Conservation (phyloP, 1,140 invertebrate genomes). For the Neuroterus valhalla region DNA sequence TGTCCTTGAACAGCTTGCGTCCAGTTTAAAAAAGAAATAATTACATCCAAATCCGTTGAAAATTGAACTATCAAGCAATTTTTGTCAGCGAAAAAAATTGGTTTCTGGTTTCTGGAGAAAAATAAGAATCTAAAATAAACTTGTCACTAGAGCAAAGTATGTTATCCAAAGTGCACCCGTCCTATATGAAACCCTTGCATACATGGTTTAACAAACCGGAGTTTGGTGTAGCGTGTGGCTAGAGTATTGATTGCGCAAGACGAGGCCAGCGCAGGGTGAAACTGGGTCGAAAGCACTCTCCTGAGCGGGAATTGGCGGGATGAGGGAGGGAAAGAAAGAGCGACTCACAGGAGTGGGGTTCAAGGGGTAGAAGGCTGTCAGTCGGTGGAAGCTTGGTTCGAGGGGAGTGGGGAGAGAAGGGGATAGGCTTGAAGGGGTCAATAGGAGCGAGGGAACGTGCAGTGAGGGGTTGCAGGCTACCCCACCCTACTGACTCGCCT, state of each 20-base stretch:
- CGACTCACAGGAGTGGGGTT: constrained; percentile 7
- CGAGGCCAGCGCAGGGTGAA: constrained; percentile 66
- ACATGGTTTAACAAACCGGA: background rate
- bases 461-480: constrained; percentile 28
- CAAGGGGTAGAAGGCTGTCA: background rate
- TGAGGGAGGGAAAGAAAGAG: constrained; percentile 7
- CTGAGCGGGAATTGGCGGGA: constrained; percentile 46
- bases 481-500: constrained; percentile 43
- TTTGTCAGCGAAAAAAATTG: too few relatives aligned
- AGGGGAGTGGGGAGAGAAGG: constrained; percentile 45
- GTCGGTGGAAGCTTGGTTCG: background rate
- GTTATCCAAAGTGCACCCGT: constrained; percentile 10
- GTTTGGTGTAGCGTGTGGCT: constrained; percentile 31
- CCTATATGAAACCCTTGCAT: background rate
- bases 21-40: too few relatives aligned
- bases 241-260: constrained; percentile 69
- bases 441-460: constrained; percentile 17
- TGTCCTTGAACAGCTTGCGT: too few relatives aligned
- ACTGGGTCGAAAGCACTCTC: constrained; percentile 71
- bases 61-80: too few relatives aligned
- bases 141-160: too few relatives aligned
- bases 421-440: constrained; percentile 43
- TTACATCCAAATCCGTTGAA: too few relatives aligned
- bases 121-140: too few relatives aligned
- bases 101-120: too few relatives aligned